Evolutionary conservation across 2,888 invertebrate species (phyloP).

Genomic region (Drosophila gaucha): DNA sequence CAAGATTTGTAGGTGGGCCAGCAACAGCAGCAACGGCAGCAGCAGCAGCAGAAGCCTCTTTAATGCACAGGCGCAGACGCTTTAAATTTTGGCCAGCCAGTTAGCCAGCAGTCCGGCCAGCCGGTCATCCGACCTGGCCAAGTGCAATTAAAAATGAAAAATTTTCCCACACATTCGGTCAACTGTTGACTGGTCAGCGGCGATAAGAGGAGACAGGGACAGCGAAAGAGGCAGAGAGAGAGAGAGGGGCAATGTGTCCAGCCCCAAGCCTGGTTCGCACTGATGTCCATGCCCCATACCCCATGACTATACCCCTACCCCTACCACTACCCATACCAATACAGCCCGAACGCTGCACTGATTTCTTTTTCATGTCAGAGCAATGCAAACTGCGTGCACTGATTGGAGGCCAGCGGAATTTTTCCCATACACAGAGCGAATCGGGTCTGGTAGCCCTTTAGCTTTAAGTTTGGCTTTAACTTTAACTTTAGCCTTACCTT

Average conservation of each 20-base stretch:
- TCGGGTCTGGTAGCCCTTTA: conserved; percentile 25
- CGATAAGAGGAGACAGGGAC: conserved; percentile 56
- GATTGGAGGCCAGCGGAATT: conserved; percentile 79
- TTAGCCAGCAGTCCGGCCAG: conserved; percentile 9
- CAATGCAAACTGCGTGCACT: conserved; percentile 74
- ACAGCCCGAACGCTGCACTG: conserved; percentile 70
- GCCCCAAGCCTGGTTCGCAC: conserved; percentile 8
- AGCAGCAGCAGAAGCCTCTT: conserved; percentile 29
- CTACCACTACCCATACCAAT: conserved; percentile 17
- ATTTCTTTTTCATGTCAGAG: conserved; percentile 81
- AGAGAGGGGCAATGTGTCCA: conserved; percentile 19
- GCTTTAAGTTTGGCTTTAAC: conserved; percentile 23
- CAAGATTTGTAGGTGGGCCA: conserved; percentile 73
- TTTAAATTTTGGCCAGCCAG: conserved; percentile 60
- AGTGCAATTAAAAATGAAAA: conserved; percentile 83
- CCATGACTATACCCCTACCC: not conserved
- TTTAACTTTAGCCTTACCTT: conserved; percentile 52
- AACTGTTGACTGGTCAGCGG: conserved; percentile 48
- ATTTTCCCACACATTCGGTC: conserved; percentile 81
- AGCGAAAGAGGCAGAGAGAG: conserved; percentile 14
- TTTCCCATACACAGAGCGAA: conserved; percentile 70
- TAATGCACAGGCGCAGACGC: conserved; percentile 48
- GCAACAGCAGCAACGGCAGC: conserved; percentile 14
- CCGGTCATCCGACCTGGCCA: conserved; percentile 20
- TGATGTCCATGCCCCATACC: conserved; percentile 16